phyloP scores from a whole-genome alignment of 2,888 invertebrate genomes.

The Anagyrus pseudococci region DNA sequence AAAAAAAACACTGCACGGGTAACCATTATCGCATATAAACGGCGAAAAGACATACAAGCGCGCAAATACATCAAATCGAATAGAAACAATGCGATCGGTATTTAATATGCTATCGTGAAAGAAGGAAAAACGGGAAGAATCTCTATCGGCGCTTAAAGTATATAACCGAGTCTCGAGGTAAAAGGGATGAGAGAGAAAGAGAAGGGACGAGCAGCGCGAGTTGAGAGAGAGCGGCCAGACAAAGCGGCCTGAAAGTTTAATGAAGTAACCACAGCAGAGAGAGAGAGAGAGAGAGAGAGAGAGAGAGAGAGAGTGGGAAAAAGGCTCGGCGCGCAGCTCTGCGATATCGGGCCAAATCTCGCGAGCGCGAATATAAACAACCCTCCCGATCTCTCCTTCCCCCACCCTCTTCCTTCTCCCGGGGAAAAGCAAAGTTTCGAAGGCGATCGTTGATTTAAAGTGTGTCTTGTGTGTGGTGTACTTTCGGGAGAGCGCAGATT shows the following conservation, averaged over 20 bases:
- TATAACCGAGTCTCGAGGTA: neutral
- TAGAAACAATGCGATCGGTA: no score
- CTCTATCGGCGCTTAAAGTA: neutral
- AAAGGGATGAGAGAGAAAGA: neutral
- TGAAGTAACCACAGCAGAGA: slow-evolving; percentile 39
- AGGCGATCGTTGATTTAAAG: slow-evolving; percentile 14
- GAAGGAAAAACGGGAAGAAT: neutral
- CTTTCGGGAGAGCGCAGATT: no score
- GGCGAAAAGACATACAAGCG: no score
- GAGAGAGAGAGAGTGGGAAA: no score
- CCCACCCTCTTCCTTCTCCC: neutral
- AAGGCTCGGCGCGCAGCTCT: no score
- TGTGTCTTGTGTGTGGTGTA: no score
- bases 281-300: no score
- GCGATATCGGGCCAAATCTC: slow-evolving; percentile 39
- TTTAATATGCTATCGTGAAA: no score
- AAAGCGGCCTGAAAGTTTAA: slow-evolving; percentile 49
- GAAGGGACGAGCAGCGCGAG: slow-evolving; percentile 4
- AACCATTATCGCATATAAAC: no score
- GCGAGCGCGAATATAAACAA: slow-evolving; percentile 42
- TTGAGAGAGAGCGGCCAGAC: slow-evolving; percentile 34
- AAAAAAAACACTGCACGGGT: neutral
- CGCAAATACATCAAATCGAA: no score
- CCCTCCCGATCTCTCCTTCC: slow-evolving; percentile 21
- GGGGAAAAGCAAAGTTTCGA: neutral